A percentile compares a stretch with the other conserved stretches of the same genome.
These are phyloP conservation scores for Steinernema hermaphroditum DNA, from an alignment of 2,888 invertebrate genomes.

Conservation along the genomic window DNA sequence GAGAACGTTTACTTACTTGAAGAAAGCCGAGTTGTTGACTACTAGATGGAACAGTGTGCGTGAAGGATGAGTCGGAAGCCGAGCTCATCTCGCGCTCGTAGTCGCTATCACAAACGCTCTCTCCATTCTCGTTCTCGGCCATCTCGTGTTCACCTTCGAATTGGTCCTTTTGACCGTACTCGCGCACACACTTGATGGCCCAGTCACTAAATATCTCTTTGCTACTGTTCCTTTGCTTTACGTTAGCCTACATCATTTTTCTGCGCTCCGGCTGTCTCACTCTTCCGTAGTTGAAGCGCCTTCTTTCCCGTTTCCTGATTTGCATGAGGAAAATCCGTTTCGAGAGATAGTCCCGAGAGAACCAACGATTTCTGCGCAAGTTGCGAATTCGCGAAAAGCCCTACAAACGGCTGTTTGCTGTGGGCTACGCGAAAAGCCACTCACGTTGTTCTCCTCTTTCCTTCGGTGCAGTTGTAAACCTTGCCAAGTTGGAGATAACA, in stretches of 20 bases:
- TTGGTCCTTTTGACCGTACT: conserved; percentile 1
- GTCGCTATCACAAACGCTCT: background rate
- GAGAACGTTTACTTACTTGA: too few relatives aligned
- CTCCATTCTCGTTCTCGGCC: background rate
- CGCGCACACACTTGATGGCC: conserved; percentile 23
- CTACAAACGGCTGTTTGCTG: background rate
- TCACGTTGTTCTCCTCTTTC: conserved; percentile 26
- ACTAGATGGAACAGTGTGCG: background rate
- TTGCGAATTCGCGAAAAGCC: conserved; percentile 22
- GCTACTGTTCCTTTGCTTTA: background rate
- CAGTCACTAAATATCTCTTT: background rate
- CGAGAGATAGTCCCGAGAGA: conserved; percentile 9
- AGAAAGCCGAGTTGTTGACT: conserved; percentile 8
- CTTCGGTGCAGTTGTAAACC: conserved; percentile 5
- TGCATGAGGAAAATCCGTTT: conserved; percentile 26
- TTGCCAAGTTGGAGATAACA: conserved; percentile 23
- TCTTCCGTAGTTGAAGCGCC: conserved; percentile 19
- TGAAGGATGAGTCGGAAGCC: conserved; percentile 16
- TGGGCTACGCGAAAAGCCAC: background rate
- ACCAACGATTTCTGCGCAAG: conserved; percentile 8
- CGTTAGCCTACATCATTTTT: conserved; percentile 8
- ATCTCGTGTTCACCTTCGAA: too few relatives aligned
- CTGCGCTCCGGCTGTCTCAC: background rate
- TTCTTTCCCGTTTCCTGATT: conserved; percentile 8
- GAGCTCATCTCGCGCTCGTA: conserved; percentile 19